Evolutionary conservation across 2,888 invertebrate genomes (phyloP).

Genomic region (Dicyrtomina minuta): DNA sequence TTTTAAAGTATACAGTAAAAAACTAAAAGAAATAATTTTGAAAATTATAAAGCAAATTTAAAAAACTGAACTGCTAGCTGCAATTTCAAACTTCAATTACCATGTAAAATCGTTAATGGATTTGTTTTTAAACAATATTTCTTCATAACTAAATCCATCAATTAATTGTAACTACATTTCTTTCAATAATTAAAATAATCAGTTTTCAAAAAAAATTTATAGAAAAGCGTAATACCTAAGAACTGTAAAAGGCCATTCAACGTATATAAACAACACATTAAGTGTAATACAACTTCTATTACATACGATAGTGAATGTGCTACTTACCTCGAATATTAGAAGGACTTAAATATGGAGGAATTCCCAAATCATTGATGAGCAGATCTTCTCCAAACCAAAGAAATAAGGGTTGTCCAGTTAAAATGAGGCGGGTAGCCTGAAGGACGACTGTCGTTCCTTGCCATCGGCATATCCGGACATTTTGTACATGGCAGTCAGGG

Average conservation of each 20-base stretch:
- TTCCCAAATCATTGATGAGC: constrained; percentile 68
- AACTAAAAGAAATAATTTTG: no score
- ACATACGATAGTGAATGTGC: no score
- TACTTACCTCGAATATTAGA: constrained; percentile 78
- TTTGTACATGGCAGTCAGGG: constrained; percentile 68
- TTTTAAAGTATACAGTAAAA: constrained; percentile 1
- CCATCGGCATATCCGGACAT: constrained; percentile 60
- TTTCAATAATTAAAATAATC: neutral
- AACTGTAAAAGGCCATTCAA: no score
- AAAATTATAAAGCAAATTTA: no score
- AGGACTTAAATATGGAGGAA: constrained; percentile 74
- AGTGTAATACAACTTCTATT: no score
- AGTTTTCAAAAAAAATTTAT: no score
- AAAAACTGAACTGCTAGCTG: no score
- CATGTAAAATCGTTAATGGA: no score
- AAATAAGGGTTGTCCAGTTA: constrained; percentile 68
- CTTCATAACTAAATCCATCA: neutral
- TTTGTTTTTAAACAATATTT: no score
- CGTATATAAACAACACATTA: no score
- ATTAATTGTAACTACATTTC: neutral
- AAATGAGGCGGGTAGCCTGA: constrained; percentile 60
- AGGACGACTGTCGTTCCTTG: constrained; percentile 55
- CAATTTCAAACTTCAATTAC: no score
- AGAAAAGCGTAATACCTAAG: no score
- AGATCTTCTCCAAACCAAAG: constrained; percentile 79